Base-by-base conservation (phyloP, 2,888 invertebrate species). In the Apodemia zela region DNA sequence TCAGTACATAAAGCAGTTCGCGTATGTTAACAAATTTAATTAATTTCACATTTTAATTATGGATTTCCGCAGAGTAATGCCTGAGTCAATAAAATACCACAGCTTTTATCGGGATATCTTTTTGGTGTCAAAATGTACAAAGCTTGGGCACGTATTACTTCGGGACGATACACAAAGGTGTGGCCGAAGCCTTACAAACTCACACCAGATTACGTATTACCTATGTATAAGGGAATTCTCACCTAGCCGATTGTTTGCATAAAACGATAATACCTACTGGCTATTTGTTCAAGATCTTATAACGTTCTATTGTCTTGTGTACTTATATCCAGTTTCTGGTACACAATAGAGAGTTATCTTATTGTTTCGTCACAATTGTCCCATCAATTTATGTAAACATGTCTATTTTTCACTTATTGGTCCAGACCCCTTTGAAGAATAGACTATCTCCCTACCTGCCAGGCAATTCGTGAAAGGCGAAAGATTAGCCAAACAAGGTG, bases 201-300 rank as follows among this genome's bases (percentile, higher is more conserved):
- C 6, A 13, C 6, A 25, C 51, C 25, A 54, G 21, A 54, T 54
- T 54, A 54, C 54, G 25, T 54, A 25, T 18, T 25, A 54, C 54
- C 54, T 54, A 15, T 54, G 25, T 54, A 5, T 54, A 54, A 42
- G 54, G 54, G 54, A 51, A 21, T 54, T 54, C 54, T 54, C 54
- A 54, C 21, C 21, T 54, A 18, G 25, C 54, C 54, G 6, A 54
- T 54, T 54, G 54, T 54, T 54, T 54, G 54, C 25, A 54, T 54
- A 54, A 54, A 21, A 51, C 25, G 54, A 54, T 54, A 54, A 54
- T 21, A 25, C 42, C 45, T n/a, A 45, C 15, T 51, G 15, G 54
- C 25, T 54, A 25, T 54, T 54, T 54, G 54, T 29, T 25, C 54
- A 54, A 54, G 54, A 54, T 54, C 54, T 54, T 54, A 54, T 51